Percentiles rank a stretch among this genome's conserved stretches.
Evolutionary conservation across 2,797 vertebrate genomes (phyloP).

Genomic region (Amniataba percoides): DNA sequence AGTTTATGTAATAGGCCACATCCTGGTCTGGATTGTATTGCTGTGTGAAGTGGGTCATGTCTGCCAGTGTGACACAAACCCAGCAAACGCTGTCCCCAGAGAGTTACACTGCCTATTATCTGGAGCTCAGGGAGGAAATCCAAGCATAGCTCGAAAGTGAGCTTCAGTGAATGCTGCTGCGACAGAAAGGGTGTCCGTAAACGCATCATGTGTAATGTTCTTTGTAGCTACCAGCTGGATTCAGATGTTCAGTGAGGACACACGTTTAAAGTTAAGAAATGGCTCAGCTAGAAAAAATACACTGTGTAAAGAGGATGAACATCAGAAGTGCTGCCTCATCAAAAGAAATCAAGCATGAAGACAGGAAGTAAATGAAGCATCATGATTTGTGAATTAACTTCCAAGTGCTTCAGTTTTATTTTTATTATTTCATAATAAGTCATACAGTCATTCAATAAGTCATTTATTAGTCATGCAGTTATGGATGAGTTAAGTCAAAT

Average conservation of each 20-base stretch:
- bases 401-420: neutral
- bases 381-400: neutral
- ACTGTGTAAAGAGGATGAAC: neutral
- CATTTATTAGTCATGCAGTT: neutral
- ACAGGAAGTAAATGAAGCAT: neutral
- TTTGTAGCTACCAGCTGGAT: neutral
- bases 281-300: neutral
- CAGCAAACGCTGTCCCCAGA: constrained; percentile 20
- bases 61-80: constrained; percentile 8
- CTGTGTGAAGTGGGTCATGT: constrained; percentile 64
- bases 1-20: constrained; percentile 47
- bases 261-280: too few relatives aligned
- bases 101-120: constrained; percentile 26
- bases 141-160: constrained; percentile 28
- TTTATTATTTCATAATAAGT: too few relatives aligned
- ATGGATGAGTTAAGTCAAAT: neutral
- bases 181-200: neutral
- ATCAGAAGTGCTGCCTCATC: neutral
- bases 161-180: constrained; percentile 4
- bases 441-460: too few relatives aligned
- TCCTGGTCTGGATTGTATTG: constrained; percentile 46
- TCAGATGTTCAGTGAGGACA: neutral
- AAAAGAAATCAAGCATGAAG: neutral
- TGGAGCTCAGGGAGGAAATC: constrained; percentile 29
- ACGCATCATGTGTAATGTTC: neutral